Percentiles rank a stretch among this genome's conserved stretches.
Evolutionary conservation across 2,797 vertebrate genomes (phyloP).

Genomic region (Petrocephalus schoutedeni): DNA sequence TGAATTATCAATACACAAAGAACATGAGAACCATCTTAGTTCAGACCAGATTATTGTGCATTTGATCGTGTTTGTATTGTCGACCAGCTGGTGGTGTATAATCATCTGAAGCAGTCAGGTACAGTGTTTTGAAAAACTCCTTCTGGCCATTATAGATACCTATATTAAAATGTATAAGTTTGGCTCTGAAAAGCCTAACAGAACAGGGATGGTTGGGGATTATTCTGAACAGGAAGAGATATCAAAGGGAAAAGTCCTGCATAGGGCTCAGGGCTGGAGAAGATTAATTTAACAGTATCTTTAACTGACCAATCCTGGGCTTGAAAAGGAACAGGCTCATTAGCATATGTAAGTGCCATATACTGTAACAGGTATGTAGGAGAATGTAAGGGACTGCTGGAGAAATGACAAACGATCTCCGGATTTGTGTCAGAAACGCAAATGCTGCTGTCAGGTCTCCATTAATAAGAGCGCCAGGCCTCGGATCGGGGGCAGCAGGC

Average conservation of each 20-base stretch:
- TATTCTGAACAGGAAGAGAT: background rate
- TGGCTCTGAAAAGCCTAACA: background rate
- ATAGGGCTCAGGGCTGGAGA: background rate
- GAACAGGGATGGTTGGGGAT: background rate
- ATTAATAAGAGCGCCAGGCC: background rate
- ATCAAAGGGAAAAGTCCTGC: background rate
- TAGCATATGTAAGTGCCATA: background rate
- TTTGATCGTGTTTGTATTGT: background rate
- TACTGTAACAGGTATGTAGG: background rate
- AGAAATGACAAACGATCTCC: background rate
- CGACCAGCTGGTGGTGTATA: background rate
- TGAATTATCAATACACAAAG: background rate
- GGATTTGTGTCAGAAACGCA: background rate
- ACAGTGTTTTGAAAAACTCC: background rate
- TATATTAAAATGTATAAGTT: background rate
- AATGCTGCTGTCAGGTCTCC: background rate
- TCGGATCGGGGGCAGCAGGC: background rate
- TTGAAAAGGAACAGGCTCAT: background rate
- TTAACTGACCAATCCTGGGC: background rate
- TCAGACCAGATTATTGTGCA: background rate
- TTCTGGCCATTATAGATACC: background rate
- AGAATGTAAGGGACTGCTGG: background rate
- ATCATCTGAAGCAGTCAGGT: background rate
- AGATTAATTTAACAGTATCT: background rate
- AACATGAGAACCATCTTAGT: background rate